Evolutionary conservation across 1,140 invertebrate species (phyloP), one percentile per base, ranked within the genome.

Genomic region (Diachasma alloeum): DNA sequence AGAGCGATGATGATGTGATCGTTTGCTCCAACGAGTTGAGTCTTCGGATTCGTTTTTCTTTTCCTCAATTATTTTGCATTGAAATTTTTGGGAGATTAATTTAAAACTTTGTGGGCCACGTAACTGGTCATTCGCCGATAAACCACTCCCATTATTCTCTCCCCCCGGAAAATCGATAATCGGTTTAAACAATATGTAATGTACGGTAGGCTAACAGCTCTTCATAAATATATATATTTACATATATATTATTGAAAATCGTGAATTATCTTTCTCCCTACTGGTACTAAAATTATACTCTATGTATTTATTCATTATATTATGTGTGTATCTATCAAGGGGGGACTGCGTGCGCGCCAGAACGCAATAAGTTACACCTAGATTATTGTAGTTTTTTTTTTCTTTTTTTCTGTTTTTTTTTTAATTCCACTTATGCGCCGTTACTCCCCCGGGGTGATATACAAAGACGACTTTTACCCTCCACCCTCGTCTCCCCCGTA

Each of bases 221-320:
- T 74, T 82, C 69, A 78, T 78, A 82, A 82, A 80, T 83, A 78
- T 76, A 75, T 70, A 76, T 76, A 75, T 56, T 39, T 75, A 70
- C 74, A 81, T 80, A 80, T 78, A 78, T 81, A 80, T 84, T 82
- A 79, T 80, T 82, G 82, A 84, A 82, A 81, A 82, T 84, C 81
- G 81, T 83, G 80, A 81, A 83, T 80, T 81, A 75, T 85, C 59
- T 82, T 75, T 84, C 69, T 79, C 66, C 19, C 68, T 80, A 81
- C 42, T 26, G 75, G 56, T 77, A 69, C 71, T 68, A 73, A 77
- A 71, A 79, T 77, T 78, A 75, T 72, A 72, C 56, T 79, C 74
- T 79, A 63, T 72, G 48, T 31, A 31, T 31, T 53, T 19, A 53
- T 6, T 17, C 13, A 53, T 53, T 53, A 53, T 53, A 19, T 19